Conservation (phyloP, 2,113 vertebrate species). For the Leptodactylus fuscus region DNA sequence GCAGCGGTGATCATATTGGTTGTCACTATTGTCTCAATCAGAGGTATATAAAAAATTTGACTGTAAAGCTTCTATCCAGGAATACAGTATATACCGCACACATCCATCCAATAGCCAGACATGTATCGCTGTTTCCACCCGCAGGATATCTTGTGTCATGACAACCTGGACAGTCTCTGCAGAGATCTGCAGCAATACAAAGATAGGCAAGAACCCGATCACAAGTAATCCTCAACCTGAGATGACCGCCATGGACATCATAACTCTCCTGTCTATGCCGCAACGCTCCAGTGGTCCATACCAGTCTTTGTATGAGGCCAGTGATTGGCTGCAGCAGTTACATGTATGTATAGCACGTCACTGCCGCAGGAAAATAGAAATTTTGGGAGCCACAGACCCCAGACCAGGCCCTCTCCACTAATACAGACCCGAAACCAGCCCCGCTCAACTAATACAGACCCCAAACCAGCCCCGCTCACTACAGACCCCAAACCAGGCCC, state of each 20-base stretch:
- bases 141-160: slow-evolving; percentile 1
- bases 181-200: background rate
- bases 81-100: background rate
- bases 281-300: too few relatives aligned
- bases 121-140: background rate
- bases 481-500: background rate
- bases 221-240: too few relatives aligned
- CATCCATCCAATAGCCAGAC: background rate
- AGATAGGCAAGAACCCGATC: background rate
- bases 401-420: background rate
- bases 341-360: too few relatives aligned
- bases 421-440: background rate
- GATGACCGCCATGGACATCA: too few relatives aligned
- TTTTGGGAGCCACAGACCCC: too few relatives aligned
- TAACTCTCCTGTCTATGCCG: too few relatives aligned
- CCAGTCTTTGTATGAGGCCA: too few relatives aligned
- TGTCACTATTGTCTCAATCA: background rate
- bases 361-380: too few relatives aligned
- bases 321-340: too few relatives aligned
- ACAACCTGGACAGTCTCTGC: background rate
- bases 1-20: background rate
- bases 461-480: background rate
- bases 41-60: too few relatives aligned
- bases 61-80: background rate
- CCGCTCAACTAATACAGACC: too few relatives aligned